phyloP scores from a whole-genome alignment of 2,888 invertebrate genomes.

The Matsumyia berberina region DNA sequence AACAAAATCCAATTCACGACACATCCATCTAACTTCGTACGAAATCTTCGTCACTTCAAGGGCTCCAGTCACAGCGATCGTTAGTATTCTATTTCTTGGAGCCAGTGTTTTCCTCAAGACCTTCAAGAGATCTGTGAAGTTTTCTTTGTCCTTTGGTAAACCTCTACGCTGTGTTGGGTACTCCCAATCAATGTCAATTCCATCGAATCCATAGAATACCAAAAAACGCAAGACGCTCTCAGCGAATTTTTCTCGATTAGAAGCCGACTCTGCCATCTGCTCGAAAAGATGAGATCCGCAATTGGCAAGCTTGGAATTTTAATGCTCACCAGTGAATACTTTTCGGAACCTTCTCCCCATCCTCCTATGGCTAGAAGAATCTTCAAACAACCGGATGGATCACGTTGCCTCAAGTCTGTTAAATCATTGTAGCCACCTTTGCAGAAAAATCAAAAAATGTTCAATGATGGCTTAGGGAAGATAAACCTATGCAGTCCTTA shows the following conservation, averaged over 20 bases:
- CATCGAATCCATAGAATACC: conserved; percentile 84
- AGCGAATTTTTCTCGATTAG: conserved; percentile 83
- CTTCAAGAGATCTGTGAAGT: conserved; percentile 83
- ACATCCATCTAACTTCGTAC: conserved; percentile 84
- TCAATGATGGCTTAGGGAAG: background rate
- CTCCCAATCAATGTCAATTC: conserved; percentile 85
- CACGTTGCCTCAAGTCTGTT: conserved; percentile 82
- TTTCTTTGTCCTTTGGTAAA: conserved; percentile 82
- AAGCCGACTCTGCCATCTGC: conserved; percentile 83
- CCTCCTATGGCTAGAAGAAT: conserved; percentile 85
- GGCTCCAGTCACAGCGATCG: conserved; percentile 85
- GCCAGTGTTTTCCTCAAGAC: conserved; percentile 83
- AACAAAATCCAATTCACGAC: conserved; percentile 84
- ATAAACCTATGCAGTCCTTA: background rate
- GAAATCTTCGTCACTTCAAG: conserved; percentile 80
- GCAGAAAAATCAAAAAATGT: background rate
- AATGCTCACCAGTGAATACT: conserved; percentile 83
- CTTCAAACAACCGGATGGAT: conserved; percentile 82
- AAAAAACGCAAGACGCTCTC: conserved; percentile 84
- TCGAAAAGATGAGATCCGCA: conserved; percentile 78
- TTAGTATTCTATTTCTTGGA: conserved; percentile 83
- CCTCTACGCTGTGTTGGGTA: conserved; percentile 85
- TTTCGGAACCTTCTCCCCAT: conserved; percentile 85
- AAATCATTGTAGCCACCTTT: conserved; percentile 82
- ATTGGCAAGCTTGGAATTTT: background rate